Evolutionary conservation across 2,113 vertebrate genomes (phyloP).

Genomic region (Pseudolaguvia tuberculata): DNA sequence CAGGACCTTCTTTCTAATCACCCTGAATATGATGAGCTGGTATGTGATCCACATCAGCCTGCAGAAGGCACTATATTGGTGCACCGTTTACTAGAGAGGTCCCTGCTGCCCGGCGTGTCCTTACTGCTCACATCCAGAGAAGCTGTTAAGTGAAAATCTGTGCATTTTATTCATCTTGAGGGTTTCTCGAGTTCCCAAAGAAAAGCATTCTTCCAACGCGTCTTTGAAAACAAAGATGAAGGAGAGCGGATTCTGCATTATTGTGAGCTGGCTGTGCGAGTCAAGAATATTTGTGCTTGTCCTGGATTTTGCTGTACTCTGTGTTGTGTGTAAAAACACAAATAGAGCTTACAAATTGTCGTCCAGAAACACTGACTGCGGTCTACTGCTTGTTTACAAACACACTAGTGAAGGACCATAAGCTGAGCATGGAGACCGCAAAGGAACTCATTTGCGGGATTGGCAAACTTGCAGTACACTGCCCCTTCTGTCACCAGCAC

Average conservation of each 20-base stretch:
- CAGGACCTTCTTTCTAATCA: conserved; percentile 47
- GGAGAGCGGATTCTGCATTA: conserved; percentile 48
- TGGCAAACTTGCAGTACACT: conserved; percentile 53
- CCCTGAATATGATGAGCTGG: conserved; percentile 32
- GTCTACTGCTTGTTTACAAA: conserved; percentile 56
- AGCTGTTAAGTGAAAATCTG: conserved; percentile 13
- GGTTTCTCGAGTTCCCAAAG: conserved; percentile 66
- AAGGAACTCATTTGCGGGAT: conserved; percentile 51
- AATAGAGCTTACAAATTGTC: conserved; percentile 43
- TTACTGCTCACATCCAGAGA: conserved; percentile 59
- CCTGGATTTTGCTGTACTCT: conserved; percentile 72
- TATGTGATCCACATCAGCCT: conserved; percentile 41
- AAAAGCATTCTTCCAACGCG: conserved; percentile 55
- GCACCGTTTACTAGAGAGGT: conserved; percentile 60
- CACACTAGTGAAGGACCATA: conserved; percentile 50
- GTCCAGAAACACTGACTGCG: conserved; percentile 66
- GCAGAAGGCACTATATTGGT: conserved; percentile 53
- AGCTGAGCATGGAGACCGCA: conserved; percentile 5
- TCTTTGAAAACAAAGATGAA: conserved; percentile 49
- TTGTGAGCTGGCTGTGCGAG: conserved; percentile 62
- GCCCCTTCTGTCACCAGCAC: not conserved
- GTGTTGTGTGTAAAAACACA: conserved; percentile 54
- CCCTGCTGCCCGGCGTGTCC: conserved; percentile 61
- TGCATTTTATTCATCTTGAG: conserved; percentile 51
- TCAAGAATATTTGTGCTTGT: conserved; percentile 59